These are phyloP conservation scores for Alfaro cultratus DNA, from an alignment of 2,797 vertebrate species.

Conservation along the genomic window DNA sequence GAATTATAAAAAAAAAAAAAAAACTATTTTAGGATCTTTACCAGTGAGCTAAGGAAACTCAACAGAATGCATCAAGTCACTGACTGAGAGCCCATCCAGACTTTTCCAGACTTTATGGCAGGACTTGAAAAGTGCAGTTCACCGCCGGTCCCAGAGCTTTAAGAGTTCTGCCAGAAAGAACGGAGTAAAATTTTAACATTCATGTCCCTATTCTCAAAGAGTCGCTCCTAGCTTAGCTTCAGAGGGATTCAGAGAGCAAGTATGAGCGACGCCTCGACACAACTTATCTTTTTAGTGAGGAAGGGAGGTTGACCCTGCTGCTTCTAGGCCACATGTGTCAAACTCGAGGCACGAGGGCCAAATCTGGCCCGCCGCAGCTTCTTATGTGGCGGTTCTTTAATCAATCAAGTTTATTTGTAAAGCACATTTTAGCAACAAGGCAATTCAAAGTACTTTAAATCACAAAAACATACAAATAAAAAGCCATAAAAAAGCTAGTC, in stretches of 20 bases:
- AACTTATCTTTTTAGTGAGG: no score
- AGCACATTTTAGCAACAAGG: no score
- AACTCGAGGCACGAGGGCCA: no score
- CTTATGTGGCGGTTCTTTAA: no score
- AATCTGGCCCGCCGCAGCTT: no score
- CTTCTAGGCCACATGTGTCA: no score
- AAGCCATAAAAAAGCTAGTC: no score
- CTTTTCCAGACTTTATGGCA: background rate
- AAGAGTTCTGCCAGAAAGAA: background rate
- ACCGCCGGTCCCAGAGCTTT: background rate
- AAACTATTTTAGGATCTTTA: background rate
- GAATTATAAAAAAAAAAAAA: background rate
- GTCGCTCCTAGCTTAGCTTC: background rate
- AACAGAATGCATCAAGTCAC: background rate
- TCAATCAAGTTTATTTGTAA: no score
- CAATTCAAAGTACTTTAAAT: no score
- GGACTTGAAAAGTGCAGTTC: background rate
- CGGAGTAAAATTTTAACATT: background rate
- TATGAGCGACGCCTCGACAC: no score
- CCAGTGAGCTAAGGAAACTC: background rate
- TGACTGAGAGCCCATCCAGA: background rate
- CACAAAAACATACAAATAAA: no score
- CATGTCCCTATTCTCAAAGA: background rate
- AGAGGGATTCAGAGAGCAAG: background rate
- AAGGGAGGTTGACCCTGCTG: no score